phyloP scores from a whole-genome alignment of 1,140 invertebrate genomes.

The Lysiphlebus fabarum region DNA sequence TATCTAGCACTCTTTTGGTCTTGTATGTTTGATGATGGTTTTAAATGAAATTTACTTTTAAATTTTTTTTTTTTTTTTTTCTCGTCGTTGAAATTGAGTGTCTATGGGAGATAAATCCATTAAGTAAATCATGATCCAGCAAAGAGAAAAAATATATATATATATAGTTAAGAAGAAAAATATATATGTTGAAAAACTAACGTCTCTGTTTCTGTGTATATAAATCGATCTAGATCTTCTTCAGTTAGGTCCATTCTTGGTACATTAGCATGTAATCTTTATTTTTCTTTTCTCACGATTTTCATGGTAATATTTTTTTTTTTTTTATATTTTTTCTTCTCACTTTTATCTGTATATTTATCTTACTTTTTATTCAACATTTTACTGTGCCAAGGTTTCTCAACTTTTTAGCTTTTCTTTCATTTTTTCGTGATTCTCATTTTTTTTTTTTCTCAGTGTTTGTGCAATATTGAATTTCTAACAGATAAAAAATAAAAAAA shows the following conservation, averaged over 20 bases:
- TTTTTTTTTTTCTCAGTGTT: not conserved
- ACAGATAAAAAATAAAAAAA: slow-evolving; percentile 14
- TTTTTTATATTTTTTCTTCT: slow-evolving; percentile 4
- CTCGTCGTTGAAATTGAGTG: too few species aligned
- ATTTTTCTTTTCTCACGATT: slow-evolving; percentile 2
- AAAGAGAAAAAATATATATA: not conserved
- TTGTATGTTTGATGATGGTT: too few species aligned
- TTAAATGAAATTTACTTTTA: too few species aligned
- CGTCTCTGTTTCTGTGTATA: slow-evolving; percentile 13
- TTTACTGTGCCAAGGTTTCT: not conserved
- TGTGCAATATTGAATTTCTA: slow-evolving; percentile 17
- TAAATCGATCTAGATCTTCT: slow-evolving; percentile 22
- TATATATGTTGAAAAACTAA: slow-evolving; percentile 20
- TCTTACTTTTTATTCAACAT: not conserved
- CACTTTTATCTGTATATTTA: not conserved
- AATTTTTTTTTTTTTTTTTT: too few species aligned
- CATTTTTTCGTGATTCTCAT: not conserved
- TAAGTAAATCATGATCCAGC: slow-evolving; percentile 6
- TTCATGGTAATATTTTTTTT: slow-evolving; percentile 5
- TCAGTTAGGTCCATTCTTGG: slow-evolving; percentile 6
- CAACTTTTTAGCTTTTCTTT: not conserved
- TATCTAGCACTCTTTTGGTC: too few species aligned
- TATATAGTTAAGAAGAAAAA: not conserved
- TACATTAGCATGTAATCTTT: slow-evolving; percentile 25
- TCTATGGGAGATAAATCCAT: slow-evolving; percentile 19